Percentiles rank a stretch among this genome's conserved stretches.
Evolutionary conservation across 1,140 invertebrate genomes (phyloP).

Genomic region (Magallana gigas): DNA sequence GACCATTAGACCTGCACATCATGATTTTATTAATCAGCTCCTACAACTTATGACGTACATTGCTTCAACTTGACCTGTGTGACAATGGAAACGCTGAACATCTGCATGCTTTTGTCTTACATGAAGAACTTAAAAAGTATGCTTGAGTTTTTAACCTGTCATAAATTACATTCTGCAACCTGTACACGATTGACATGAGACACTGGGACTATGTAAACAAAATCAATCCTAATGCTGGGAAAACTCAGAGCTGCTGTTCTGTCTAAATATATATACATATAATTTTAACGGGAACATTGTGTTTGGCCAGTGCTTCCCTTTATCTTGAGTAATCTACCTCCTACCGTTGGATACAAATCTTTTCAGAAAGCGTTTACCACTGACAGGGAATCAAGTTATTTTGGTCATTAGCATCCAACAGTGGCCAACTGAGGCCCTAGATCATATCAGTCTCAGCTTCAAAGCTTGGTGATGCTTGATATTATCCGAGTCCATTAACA

Average conservation of each 20-base stretch:
- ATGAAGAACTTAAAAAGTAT: background rate
- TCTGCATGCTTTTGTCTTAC: background rate
- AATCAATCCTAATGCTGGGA: background rate
- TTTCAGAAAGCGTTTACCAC: background rate
- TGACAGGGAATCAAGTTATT: background rate
- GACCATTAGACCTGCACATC: background rate
- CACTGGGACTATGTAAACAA: background rate
- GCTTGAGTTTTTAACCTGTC: background rate
- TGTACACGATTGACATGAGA: conserved; percentile 1
- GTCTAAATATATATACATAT: background rate
- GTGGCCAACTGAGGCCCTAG: background rate
- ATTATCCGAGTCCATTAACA: background rate
- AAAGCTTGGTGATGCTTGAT: background rate
- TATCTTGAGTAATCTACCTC: conserved; percentile 26
- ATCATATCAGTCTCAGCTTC: background rate
- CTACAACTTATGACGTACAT: background rate
- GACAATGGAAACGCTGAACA: conserved; percentile 14
- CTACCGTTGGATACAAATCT: background rate
- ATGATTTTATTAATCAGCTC: conserved; percentile 30
- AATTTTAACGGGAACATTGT: too few species aligned
- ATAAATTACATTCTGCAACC: background rate
- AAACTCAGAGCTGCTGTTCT: background rate
- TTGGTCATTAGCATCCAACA: conserved; percentile 7
- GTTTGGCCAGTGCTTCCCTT: background rate
- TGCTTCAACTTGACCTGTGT: background rate